Evolutionary conservation across 2,113 vertebrate species (phyloP).

Genomic region (Mesocricetus auratus): DNA sequence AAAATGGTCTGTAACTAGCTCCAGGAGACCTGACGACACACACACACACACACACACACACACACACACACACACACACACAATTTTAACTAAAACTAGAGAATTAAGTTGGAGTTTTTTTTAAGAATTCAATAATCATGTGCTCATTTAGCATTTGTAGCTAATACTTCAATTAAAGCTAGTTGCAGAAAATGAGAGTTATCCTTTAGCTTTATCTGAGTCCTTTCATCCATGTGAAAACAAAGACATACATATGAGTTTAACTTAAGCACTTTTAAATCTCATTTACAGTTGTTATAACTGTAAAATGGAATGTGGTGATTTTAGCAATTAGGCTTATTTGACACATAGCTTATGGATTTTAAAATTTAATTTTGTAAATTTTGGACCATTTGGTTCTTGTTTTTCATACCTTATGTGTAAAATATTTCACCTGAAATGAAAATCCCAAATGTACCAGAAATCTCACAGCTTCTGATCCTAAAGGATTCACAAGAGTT

Average conservation of each 20-base stretch:
- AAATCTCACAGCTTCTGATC: neutral
- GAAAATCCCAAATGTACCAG: constrained; percentile 4
- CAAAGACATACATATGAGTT: neutral
- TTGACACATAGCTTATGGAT: neutral
- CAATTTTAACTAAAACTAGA: neutral
- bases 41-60: neutral
- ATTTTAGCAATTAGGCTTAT: constrained; percentile 5
- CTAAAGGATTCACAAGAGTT: constrained; percentile 5
- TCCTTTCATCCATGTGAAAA: constrained; percentile 33
- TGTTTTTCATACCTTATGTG: constrained; percentile 6
- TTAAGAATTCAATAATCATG: neutral
- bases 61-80: neutral
- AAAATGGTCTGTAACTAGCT: neutral
- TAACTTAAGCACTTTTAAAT: neutral
- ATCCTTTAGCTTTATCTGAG: neutral
- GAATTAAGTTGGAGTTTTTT: constrained; percentile 14
- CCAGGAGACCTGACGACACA: neutral
- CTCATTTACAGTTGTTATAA: neutral
- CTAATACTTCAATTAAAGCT: neutral
- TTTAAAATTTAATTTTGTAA: neutral
- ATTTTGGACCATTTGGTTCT: constrained; percentile 16
- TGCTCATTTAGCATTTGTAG: neutral
- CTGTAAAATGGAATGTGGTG: neutral
- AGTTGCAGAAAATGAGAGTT: neutral
- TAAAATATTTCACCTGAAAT: constrained; percentile 31